Evolutionary conservation across 2,888 invertebrate species (phyloP).

Genomic region (Platerodrilus igneus): DNA sequence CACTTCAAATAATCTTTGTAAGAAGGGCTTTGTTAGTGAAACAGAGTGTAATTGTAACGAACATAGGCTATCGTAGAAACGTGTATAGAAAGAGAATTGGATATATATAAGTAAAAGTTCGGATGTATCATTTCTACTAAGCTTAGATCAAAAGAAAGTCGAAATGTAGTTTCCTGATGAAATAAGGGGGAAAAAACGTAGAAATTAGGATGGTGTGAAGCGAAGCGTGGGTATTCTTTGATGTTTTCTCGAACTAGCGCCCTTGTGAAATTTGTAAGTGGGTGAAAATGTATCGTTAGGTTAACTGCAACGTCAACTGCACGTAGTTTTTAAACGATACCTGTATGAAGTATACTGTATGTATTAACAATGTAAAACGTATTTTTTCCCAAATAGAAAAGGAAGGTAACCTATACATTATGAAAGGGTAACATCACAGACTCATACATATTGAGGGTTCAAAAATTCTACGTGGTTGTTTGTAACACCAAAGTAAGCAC

Average conservation of each 20-base stretch:
- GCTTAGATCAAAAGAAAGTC: constrained; percentile 20
- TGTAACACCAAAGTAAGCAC: too few relatives aligned
- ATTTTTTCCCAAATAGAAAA: too few relatives aligned
- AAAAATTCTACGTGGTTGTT: too few relatives aligned
- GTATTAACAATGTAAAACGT: too few relatives aligned
- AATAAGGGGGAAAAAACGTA: constrained; percentile 16
- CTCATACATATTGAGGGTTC: too few relatives aligned
- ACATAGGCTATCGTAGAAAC: constrained; percentile 11
- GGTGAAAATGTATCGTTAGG: too few relatives aligned
- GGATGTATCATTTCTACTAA: constrained; percentile 16
- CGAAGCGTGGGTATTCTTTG: constrained; percentile 17
- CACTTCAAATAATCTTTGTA: constrained; percentile 22
- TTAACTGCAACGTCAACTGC: too few relatives aligned
- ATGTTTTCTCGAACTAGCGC: constrained; percentile 14
- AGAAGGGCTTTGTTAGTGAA: constrained; percentile 8
- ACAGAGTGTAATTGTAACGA: constrained; percentile 17
- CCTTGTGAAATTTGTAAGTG: constrained; percentile 7
- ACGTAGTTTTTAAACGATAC: too few relatives aligned
- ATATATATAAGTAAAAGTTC: constrained; percentile 20
- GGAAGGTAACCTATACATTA: too few relatives aligned
- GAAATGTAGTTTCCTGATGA: constrained; percentile 18
- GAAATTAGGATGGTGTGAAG: constrained; percentile 18
- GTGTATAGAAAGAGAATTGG: constrained; percentile 21
- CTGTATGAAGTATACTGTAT: too few relatives aligned
- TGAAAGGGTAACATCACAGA: too few relatives aligned